phyloP scores from a whole-genome alignment of 23 tunicate species.

The Trididemnum nubilum region DNA sequence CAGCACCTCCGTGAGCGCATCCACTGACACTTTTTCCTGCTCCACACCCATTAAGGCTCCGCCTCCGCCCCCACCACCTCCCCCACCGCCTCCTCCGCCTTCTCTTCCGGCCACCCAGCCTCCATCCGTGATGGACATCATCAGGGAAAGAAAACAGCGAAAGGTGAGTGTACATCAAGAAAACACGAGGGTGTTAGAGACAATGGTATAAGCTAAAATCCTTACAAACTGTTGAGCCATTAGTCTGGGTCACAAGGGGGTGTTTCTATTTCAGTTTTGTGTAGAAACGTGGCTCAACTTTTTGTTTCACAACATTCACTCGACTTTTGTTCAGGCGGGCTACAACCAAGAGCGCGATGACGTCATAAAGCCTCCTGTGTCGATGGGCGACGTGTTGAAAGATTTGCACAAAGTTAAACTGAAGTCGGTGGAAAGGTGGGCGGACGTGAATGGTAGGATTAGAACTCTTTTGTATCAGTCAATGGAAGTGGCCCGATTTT shows the following conservation, averaged over 20 bases:
- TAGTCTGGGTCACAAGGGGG: no score
- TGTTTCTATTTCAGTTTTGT: no score
- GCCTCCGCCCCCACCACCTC: slow-evolving; percentile 32
- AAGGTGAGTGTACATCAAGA: slow-evolving; percentile 50
- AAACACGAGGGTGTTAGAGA: no score
- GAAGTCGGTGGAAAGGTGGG: slow-evolving; percentile 85
- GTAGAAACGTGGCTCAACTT: no score
- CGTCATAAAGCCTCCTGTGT: slow-evolving; percentile 13
- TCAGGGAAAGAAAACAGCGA: slow-evolving; percentile 50
- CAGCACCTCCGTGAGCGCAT: slow-evolving; percentile 40
- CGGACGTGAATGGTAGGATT: no score
- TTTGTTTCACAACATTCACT: no score
- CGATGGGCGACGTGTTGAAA: slow-evolving; percentile 86
- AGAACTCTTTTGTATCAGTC: no score
- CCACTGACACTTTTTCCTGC: slow-evolving; percentile 36
- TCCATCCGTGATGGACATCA: slow-evolving; percentile 44
- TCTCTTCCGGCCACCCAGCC: slow-evolving; percentile 45
- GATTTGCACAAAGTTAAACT: slow-evolving; percentile 94
- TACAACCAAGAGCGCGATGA: not conserved
- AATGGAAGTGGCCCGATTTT: no score
- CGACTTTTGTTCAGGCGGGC: no score
- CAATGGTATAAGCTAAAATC: no score
- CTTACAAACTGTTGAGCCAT: no score
- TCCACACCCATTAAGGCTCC: slow-evolving; percentile 55
- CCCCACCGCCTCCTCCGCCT: slow-evolving; percentile 52